Conservation (phyloP, 2,113 vertebrate species). For the Atherinomorus stipes region DNA sequence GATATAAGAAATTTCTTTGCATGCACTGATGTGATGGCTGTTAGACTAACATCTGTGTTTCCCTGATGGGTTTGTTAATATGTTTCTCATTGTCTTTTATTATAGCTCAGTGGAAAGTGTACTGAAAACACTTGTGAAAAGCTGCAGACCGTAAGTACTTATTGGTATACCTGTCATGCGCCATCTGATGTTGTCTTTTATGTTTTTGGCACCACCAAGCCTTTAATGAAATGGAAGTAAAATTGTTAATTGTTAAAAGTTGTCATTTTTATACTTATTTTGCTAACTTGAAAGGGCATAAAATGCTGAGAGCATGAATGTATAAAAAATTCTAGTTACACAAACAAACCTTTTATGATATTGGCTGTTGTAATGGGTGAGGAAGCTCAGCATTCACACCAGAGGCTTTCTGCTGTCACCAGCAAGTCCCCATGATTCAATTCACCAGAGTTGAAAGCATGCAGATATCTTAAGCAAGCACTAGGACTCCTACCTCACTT, state of each 20-base stretch:
- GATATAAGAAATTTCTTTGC: constrained; percentile 73
- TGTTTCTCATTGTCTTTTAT: constrained; percentile 22
- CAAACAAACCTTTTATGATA: background rate
- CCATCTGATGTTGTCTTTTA: constrained; percentile 1
- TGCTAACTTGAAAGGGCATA: background rate
- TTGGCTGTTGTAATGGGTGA: background rate
- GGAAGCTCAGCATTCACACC: background rate
- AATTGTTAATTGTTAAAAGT: background rate
- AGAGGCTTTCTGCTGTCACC: constrained; percentile 10
- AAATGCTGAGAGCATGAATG: background rate
- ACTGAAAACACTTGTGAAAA: constrained; percentile 96
- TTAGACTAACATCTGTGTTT: constrained; percentile 47
- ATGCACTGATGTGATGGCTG: constrained; percentile 74
- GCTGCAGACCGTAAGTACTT: constrained; percentile 95
- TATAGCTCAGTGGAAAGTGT: constrained; percentile 94
- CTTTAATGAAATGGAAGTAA: background rate
- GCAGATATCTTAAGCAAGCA: constrained; percentile 39
- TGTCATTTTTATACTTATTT: too few relatives aligned
- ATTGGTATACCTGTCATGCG: background rate
- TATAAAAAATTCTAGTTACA: background rate
- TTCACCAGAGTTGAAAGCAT: constrained; percentile 15
- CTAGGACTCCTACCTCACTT: constrained; percentile 49
- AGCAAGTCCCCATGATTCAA: constrained; percentile 10
- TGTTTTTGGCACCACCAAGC: background rate
- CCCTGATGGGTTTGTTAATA: constrained; percentile 15